phyloP scores from a whole-genome alignment of 2,888 invertebrate species.

The Allophyes oxyacanthae region DNA sequence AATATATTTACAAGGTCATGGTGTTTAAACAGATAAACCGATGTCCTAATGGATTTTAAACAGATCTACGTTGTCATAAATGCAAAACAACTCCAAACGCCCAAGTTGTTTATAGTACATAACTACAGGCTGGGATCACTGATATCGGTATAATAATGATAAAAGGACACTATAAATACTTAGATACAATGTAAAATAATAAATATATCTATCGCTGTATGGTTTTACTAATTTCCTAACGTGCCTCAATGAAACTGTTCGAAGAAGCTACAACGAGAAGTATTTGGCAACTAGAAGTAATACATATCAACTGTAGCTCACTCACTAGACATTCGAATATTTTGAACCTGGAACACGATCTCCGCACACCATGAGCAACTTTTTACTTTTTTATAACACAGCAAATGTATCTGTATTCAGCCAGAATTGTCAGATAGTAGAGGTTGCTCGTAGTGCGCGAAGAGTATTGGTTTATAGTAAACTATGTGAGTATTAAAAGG shows the following conservation, averaged over 20 bases:
- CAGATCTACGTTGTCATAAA: conserved; percentile 77
- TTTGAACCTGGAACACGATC: conserved; percentile 77
- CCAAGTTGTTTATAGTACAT: conserved; percentile 40
- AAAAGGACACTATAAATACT: conserved; percentile 70
- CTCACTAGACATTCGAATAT: conserved; percentile 75
- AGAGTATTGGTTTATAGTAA: conserved; percentile 67
- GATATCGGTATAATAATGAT: conserved; percentile 57
- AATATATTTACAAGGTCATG: conserved; percentile 85
- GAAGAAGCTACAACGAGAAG: conserved; percentile 78
- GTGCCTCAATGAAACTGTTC: conserved; percentile 79
- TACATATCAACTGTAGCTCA: conserved; percentile 81
- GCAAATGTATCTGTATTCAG: conserved; percentile 50
- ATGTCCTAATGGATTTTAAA: conserved; percentile 65
- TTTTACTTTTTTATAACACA: conserved; percentile 41
- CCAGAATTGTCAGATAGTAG: conserved; percentile 47
- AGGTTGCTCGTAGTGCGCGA: conserved; percentile 71
- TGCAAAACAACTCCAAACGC: conserved; percentile 72
- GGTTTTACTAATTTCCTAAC: conserved; percentile 76
- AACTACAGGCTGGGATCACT: conserved; percentile 56
- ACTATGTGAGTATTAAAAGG: conserved; percentile 85
- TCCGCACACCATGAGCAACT: conserved; percentile 75
- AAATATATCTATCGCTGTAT: conserved; percentile 83
- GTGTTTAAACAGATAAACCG: conserved; percentile 64
- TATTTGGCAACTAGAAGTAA: conserved; percentile 88
- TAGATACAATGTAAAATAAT: conserved; percentile 77